Base-by-base conservation (phyloP, 2,888 invertebrate species). In the Sesia bembeciformis region DNA sequence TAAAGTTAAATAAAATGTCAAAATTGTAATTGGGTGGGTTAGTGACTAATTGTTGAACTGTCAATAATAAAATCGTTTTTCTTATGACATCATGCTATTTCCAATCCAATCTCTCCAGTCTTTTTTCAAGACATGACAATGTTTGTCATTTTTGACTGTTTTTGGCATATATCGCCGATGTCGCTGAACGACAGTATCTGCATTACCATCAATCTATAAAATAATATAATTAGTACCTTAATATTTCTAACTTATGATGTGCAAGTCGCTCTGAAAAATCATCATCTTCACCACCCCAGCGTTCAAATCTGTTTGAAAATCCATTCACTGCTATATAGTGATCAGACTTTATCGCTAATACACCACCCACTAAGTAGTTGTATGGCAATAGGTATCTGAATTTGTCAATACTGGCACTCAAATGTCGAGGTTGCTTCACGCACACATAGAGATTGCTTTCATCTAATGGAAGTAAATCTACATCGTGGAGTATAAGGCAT, bases 401-500 rank as follows among this genome's bases (percentile, higher is more conserved):
- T 59, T 93, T 94, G 83, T 98, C 96, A 42, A 98, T 90, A 63
- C 94, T 94, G 4, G 95, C 95, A 60, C 96, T 96, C 94, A 98
- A 94, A 74, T 98, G 98, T 3, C 97, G 89, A 0, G 97, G 98
- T 63, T 91, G 90, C 54, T 87, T 85, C 0, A 93, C 90, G 70
- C 97, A 97, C 0, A 93, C 94, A 78, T 97, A 97, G 54, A 97
- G 90, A 81, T 97, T 97, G 54, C 92, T 92, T 39, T 91, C 90
- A 78, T 95, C 95, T 58, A 94, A 83, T 0, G 98, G 98, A 64
- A 98, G 90, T 54, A 98, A 83, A 87, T 98, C 98, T 40, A 98
- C 94, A 75, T 98, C 98, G 71, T 97, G 97, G 62, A 98, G 93
- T 57, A 98, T 93, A 54, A 97, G 93, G 74, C 98, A 98, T 0